phyloP scores from a whole-genome alignment of 2,797 vertebrate species.

The Botia almorhae region DNA sequence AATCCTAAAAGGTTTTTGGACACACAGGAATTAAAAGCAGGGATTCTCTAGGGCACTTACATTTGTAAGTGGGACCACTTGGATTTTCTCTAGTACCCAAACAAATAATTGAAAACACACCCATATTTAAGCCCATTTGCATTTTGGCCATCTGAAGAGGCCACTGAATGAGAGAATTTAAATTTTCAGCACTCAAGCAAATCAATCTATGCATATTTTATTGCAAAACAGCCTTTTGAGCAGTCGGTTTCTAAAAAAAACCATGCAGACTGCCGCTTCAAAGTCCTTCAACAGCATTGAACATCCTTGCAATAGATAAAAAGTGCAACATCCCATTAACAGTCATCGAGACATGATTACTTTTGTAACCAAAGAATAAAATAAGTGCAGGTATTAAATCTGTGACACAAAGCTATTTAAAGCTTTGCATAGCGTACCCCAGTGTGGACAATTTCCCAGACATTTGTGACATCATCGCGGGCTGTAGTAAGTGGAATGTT shows the following conservation, averaged over 20 bases:
- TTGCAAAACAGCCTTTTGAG: conserved; percentile 4
- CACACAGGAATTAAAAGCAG: conserved; percentile 55
- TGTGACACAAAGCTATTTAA: conserved; percentile 13
- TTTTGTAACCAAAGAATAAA: conserved; percentile 15
- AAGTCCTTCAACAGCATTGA: background rate
- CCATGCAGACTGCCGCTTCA: background rate
- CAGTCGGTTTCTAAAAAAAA: background rate
- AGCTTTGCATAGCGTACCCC: conserved; percentile 1
- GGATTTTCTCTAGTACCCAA: conserved; percentile 56
- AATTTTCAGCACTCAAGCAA: conserved; percentile 43
- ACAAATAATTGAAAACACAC: conserved; percentile 60
- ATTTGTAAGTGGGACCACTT: conserved; percentile 61
- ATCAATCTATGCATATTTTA: conserved; percentile 27
- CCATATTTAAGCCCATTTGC: conserved; percentile 55
- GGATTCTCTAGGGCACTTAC: conserved; percentile 62
- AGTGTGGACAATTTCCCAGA: conserved; percentile 30
- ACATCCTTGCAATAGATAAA: background rate
- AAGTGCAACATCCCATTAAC: background rate
- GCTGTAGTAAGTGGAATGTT: conserved; percentile 48
- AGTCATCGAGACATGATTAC: background rate
- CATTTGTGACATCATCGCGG: conserved; percentile 40
- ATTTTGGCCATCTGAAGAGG: conserved; percentile 49
- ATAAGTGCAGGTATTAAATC: background rate
- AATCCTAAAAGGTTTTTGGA: conserved; percentile 56
- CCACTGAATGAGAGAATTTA: conserved; percentile 33